Conservation (phyloP, 2,113 vertebrate genomes). For the Apteryx mantelli region DNA sequence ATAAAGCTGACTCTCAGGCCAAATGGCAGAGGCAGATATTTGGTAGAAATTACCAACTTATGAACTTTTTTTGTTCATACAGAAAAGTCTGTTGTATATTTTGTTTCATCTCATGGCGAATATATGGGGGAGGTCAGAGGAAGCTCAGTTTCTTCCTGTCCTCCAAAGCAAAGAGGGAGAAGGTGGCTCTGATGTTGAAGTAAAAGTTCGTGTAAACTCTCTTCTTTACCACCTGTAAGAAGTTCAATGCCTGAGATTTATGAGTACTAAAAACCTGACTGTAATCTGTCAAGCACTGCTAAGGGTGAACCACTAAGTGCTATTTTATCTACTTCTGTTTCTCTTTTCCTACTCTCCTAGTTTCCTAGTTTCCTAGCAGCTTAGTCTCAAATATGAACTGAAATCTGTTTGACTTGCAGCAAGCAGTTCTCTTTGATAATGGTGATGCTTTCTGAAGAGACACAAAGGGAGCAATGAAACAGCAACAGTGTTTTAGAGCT, state of each 20-base stretch:
- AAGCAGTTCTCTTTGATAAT: neutral
- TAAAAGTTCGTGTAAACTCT: neutral
- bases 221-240: neutral
- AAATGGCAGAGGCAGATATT: neutral
- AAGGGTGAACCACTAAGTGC: neutral
- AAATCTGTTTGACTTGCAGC: neutral
- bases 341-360: neutral
- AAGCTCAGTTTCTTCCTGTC: neutral
- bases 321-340: neutral
- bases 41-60: neutral
- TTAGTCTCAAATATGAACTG: neutral
- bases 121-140: neutral
- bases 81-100: neutral
- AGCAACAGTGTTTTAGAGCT: neutral
- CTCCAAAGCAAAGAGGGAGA: neutral
- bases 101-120: neutral
- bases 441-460: neutral
- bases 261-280: neutral
- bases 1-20: neutral
- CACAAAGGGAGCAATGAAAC: neutral
- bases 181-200: neutral
- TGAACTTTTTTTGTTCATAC: neutral
- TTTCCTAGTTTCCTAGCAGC: no score
- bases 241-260: neutral
- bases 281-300: neutral